Base-by-base conservation (phyloP, 2,113 vertebrate genomes). In the Bolborhynchus lineola region DNA sequence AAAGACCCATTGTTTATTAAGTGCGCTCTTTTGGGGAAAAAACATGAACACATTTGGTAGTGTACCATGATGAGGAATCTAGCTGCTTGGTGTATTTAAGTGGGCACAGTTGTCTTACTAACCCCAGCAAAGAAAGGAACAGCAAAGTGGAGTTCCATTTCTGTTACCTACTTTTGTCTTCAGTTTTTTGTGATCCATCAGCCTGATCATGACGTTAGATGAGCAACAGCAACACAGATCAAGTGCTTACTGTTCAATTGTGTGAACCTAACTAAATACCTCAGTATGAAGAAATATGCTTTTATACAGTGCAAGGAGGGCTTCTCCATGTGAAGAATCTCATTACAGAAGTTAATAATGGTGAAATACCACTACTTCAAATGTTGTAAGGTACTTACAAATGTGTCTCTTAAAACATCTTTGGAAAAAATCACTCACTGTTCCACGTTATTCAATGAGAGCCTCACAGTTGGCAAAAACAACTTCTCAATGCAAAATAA, bases 401-500 rank as follows among this genome's bases (percentile, higher is more conserved):
- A 20, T 65, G 55, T 90, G 39, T 75, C 49, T 95, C 96, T 76
- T 85, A 89, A 97, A 95, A 76, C 29, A 50, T 39, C 44, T 71
- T 82, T 55, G 37, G 65, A 91, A 96, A 89, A 31, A 72, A 26
- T 68, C 64, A 84, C 46, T 92, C 26, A 67, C 52, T 86, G 62
- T 77, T 96, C 77, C 94, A 41, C 93, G 47, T 84, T 88, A 70
- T 49, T 83, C 35, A 74, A 84, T 71, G 82, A 42, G 37, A 74
- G 29, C 39, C 82, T 95, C 64, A 77, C 37, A 91, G 75, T 31
- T 82, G 67, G 15, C 37, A 87, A 91, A 97, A 86, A 9, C 25
- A 95, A 76, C 25, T 86, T 49, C 16, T 50, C 86, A 96, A 90
- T 77, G 68, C 42, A 96, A 97, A 96, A 93, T 86, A 52, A 76